These are phyloP conservation scores for Streptopelia turtur DNA, from an alignment of 2,797 vertebrate species.

Conservation along the genomic window DNA sequence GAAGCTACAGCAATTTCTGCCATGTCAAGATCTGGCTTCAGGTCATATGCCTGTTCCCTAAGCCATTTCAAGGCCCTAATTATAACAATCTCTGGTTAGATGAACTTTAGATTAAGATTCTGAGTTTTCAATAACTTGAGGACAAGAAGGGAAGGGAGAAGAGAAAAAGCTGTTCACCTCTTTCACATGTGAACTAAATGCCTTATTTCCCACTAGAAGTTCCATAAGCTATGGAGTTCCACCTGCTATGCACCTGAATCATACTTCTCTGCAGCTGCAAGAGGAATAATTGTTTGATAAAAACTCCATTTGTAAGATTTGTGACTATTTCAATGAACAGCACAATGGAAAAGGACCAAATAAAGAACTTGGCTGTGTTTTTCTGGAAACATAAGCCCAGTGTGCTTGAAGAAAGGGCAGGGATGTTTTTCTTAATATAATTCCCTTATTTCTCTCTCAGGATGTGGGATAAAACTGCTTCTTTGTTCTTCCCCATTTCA, in stretches of 20 bases:
- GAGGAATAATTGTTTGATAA: background rate
- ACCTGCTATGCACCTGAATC: background rate
- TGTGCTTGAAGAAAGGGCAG: background rate
- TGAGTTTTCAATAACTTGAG: background rate
- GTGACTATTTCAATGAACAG: background rate
- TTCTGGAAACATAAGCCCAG: background rate
- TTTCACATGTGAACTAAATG: background rate
- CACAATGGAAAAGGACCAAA: background rate
- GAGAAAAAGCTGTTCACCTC: background rate
- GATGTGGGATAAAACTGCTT: background rate
- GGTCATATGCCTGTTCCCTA: background rate
- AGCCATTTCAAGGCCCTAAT: background rate
- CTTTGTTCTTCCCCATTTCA: background rate
- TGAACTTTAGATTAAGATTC: background rate
- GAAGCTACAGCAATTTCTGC: background rate
- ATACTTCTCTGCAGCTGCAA: background rate
- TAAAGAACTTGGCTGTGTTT: background rate
- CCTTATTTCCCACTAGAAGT: background rate
- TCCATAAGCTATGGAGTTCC: rapidly evolving
- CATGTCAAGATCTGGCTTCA: background rate
- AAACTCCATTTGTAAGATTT: background rate
- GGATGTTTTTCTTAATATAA: background rate
- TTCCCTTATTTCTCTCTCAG: background rate
- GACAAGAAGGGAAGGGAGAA: background rate
- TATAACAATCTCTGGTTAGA: background rate